These are phyloP conservation scores for Agrochola circellaris DNA, from an alignment of 2,888 invertebrate species.

Conservation along the genomic window DNA sequence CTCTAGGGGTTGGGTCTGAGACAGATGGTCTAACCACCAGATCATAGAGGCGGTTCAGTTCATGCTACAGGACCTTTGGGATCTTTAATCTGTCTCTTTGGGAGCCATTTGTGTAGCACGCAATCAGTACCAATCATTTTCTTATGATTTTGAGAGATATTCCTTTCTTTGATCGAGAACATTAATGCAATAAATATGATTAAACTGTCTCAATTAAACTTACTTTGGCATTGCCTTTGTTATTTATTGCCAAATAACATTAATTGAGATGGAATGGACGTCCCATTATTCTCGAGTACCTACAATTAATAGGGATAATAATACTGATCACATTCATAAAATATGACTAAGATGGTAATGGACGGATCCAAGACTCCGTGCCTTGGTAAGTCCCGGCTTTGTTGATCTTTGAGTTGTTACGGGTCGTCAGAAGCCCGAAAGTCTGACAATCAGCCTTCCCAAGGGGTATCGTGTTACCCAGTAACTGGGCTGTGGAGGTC, in stretches of 20 bases:
- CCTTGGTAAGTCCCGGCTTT: too few relatives aligned
- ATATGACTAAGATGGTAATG: constrained; percentile 2
- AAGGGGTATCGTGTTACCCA: too few relatives aligned
- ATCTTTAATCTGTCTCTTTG: not conserved
- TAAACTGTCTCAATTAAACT: constrained; percentile 37
- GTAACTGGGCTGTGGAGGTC: too few relatives aligned
- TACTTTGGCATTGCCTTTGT: constrained; percentile 11
- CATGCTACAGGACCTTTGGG: too few relatives aligned
- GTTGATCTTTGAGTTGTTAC: too few relatives aligned
- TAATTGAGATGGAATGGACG: constrained; percentile 10
- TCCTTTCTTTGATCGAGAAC: constrained; percentile 36
- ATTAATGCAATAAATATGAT: constrained; percentile 26
- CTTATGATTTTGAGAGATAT: not conserved
- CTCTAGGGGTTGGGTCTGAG: too few relatives aligned
- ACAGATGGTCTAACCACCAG: too few relatives aligned
- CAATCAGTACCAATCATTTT: not conserved
- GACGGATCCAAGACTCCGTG: too few relatives aligned
- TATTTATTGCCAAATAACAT: constrained; percentile 35
- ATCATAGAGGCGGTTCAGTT: too few relatives aligned
- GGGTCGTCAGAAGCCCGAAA: too few relatives aligned
- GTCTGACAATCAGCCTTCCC: too few relatives aligned
- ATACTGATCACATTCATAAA: constrained; percentile 31
- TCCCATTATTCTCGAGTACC: constrained; percentile 23
- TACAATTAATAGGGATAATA: constrained; percentile 30
- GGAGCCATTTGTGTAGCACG: not conserved